Evolutionary conservation across 2,888 invertebrate genomes (phyloP), one percentile per base, ranked within the genome.

Genomic region (Timema podura): DNA sequence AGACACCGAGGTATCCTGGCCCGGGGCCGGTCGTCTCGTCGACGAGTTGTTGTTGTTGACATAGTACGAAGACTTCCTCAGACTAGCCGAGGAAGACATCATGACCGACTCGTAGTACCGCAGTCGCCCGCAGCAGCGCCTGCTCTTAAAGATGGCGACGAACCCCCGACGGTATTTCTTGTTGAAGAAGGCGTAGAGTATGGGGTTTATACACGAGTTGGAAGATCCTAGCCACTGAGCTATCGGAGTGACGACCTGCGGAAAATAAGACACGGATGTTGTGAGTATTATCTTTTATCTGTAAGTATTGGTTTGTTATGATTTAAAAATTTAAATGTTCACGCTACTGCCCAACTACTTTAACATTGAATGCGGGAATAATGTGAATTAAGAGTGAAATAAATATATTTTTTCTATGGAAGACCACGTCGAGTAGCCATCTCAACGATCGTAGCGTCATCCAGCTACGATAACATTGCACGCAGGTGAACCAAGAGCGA

Each of bases 181-280:
- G 82, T 96, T 96, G 83, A 96, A 95, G 83, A 95, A 96, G 5
- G 95, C 95, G 81, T 96, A 96, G 70, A 97, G 85, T 73, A 97
- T 91, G 0, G 96, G 96, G 82, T 97, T 97, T 78, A 96, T 95
- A 85, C 96, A 96, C 30, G 95, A 95, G 81, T 97, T 97, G 16
- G 95, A 94, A 0, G 95, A 90, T 5, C 96, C 96, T 65, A 97
- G 83, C 94, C 93, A 95, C 80, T 94, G 96, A 6, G 93, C 95
- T 67, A 96, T 86, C 5, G 96, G 96, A 16, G 93, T 92, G 3
- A 91, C 89, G 30, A 92, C 88, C 64, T 90, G 90, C 51, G 93
- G 84, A 57, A n/a, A n/a, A n/a, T n/a, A n/a, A n/a, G n/a, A n/a
- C n/a, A n/a, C 72, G 90, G n/a, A n/a, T n/a, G n/a, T n/a, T n/a